Conservation (phyloP, 2,888 invertebrate species). For the Hylaea fasciaria region DNA sequence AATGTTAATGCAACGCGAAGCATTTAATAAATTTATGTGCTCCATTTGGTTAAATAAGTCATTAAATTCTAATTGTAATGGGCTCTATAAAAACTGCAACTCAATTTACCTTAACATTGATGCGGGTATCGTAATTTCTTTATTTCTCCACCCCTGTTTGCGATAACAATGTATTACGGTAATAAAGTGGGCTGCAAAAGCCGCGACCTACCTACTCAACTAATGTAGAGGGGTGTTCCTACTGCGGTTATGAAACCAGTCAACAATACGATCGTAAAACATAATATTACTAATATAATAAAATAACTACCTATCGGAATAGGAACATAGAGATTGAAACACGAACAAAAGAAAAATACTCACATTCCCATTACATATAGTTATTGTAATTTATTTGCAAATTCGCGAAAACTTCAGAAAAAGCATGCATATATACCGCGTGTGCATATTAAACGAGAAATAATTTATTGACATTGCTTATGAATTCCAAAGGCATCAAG, state of each 20-base stretch:
- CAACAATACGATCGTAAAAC: conserved; percentile 6
- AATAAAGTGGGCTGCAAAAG: conserved; percentile 9
- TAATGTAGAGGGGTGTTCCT: conserved; percentile 9
- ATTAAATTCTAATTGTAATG: conserved; percentile 23
- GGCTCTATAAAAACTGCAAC: conserved; percentile 23
- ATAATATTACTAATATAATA: not conserved
- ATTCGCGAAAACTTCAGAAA: conserved; percentile 6
- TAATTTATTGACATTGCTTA: conserved; percentile 27
- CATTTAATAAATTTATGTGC: conserved; percentile 18
- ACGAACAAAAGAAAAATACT: not conserved
- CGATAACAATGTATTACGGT: conserved; percentile 16
- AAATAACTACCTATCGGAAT: no score
- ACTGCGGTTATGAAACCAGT: not conserved
- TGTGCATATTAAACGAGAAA: not conserved
- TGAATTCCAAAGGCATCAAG: conserved; percentile 26
- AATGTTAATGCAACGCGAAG: not conserved
- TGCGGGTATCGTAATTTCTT: conserved; percentile 28
- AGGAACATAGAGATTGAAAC: not conserved
- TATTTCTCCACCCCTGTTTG: conserved; percentile 20
- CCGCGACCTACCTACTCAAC: not conserved
- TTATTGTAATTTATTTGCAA: not conserved
- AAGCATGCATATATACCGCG: not conserved
- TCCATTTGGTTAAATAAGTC: conserved; percentile 29
- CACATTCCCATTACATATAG: no score
- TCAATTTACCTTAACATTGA: conserved; percentile 20